phyloP scores from a whole-genome alignment of 37 sponge, comb jelly and placozoan species.

The Trichoplax adhaerens region DNA sequence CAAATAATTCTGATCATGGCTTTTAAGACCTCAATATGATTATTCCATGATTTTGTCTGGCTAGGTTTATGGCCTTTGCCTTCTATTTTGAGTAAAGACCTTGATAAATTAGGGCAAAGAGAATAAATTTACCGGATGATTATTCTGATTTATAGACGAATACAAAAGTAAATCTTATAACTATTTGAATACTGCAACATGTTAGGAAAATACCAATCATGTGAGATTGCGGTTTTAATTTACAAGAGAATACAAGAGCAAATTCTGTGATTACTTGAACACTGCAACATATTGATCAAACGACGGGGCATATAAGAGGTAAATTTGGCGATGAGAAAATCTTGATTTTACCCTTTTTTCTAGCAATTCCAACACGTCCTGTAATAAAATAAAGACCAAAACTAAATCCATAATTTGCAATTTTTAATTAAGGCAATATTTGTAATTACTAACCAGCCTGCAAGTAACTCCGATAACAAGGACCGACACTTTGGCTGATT shows the following conservation, averaged over 20 bases:
- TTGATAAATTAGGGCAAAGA: slow-evolving; percentile 6
- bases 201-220: slow-evolving; percentile 17
- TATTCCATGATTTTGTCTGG: too few species aligned
- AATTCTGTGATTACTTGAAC: background rate
- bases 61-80: too few species aligned
- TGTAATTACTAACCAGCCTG: background rate
- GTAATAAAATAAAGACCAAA: background rate
- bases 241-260: slow-evolving; percentile 9
- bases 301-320: slow-evolving; percentile 27
- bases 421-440: background rate
- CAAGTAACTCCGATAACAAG: slow-evolving; percentile 72
- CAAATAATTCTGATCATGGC: too few species aligned
- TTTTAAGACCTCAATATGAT: too few species aligned
- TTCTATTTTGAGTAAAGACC: background rate
- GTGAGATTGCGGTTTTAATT: background rate
- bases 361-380: slow-evolving; percentile 77
- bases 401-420: background rate
- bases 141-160: slow-evolving; percentile 3
- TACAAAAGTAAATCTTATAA: slow-evolving; percentile 2
- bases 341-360: slow-evolving; percentile 90
- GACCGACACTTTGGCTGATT: slow-evolving; percentile 44
- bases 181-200: slow-evolving; percentile 17
- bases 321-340: slow-evolving; percentile 67
- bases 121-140: background rate
- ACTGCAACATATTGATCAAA: slow-evolving; percentile 43